Percentiles rank a stretch among this genome's conserved stretches.
Evolutionary conservation across 2,113 vertebrate genomes (phyloP).

Genomic region (Crotalus viridis): DNA sequence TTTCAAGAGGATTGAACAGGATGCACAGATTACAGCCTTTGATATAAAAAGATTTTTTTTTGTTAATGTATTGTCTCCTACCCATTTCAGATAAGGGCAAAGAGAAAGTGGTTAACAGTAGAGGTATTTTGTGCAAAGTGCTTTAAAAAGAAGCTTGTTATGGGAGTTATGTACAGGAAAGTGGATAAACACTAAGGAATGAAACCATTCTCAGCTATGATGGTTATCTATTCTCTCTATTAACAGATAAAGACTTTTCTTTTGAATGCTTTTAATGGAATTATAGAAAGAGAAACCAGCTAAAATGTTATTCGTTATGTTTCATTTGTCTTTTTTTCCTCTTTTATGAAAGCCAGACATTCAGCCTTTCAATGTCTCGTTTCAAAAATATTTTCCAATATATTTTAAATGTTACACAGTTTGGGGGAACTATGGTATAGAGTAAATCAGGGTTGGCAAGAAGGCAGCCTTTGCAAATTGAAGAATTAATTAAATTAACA

Average conservation of each 20-base stretch:
- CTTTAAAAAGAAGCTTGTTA: not conserved
- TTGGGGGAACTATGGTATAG: fast-evolving
- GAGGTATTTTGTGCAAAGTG: slow-evolving; percentile 9
- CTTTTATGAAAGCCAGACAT: not conserved
- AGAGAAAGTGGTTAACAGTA: not conserved
- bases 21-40: not conserved
- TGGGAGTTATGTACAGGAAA: not conserved
- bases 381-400: not conserved
- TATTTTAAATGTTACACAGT: not conserved
- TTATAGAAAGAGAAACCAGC: not conserved
- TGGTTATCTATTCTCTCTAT: not conserved
- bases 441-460: not conserved
- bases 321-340: not conserved
- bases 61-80: not conserved
- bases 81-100: not conserved
- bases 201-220: not conserved
- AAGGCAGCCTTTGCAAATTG: not conserved
- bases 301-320: not conserved
- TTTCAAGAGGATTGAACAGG: not conserved
- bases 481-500: not conserved
- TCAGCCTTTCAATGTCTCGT: not conserved
- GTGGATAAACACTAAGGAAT: not conserved
- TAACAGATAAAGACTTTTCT: not conserved
- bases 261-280: not conserved
- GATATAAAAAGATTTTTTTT: not conserved